These are phyloP conservation scores for Leuctra nigra DNA, from an alignment of 2,888 invertebrate genomes.

Conservation along the genomic window DNA sequence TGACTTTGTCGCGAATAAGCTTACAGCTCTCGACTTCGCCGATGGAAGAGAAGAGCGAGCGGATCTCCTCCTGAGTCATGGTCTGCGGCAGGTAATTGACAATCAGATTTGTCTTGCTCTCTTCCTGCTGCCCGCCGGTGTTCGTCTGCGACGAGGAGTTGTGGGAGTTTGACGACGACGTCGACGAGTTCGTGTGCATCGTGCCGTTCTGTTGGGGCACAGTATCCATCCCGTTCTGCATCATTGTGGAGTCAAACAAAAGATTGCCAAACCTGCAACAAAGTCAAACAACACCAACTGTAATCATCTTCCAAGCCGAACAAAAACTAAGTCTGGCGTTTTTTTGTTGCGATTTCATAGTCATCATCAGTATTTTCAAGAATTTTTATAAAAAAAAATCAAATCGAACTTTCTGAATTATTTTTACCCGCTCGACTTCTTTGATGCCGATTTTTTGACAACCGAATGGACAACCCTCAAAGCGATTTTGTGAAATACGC, in stretches of 20 bases:
- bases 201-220: constrained; percentile 77
- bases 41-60: constrained; percentile 95
- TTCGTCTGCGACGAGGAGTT: constrained; percentile 39
- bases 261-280: constrained; percentile 29
- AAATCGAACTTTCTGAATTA: no score
- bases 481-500: no score
- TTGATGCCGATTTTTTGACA: no score
- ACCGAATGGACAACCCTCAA: no score
- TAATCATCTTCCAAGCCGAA: no score
- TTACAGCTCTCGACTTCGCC: constrained; percentile 99
- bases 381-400: no score
- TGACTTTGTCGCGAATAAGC: constrained; percentile 96
- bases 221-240: constrained; percentile 78
- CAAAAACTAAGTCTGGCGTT: no score
- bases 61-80: constrained; percentile 99
- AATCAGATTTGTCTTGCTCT: constrained; percentile 97
- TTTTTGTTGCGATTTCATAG: no score
- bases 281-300: not conserved
- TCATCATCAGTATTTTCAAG: no score
- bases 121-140: constrained; percentile 63
- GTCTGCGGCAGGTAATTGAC: constrained; percentile 99
- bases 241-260: constrained; percentile 43
- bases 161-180: constrained; percentile 36
- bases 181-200: constrained; percentile 38
- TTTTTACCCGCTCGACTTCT: no score